These are phyloP conservation scores for Protophormia terraenovae DNA, from an alignment of 2,888 invertebrate genomes.

Conservation along the genomic window DNA sequence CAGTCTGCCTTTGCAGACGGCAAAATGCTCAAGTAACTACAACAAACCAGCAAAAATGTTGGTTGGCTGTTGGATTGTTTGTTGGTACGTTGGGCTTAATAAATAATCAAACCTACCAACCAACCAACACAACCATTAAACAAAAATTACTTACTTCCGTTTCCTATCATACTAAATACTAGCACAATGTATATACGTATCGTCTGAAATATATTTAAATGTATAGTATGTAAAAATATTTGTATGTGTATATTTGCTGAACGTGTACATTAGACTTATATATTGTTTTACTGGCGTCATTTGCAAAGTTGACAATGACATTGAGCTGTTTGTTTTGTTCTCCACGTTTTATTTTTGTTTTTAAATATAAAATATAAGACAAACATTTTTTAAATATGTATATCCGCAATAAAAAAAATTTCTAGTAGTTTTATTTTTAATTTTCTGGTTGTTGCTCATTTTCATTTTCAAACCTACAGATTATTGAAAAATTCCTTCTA, in stretches of 20 bases:
- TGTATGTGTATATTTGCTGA: not conserved
- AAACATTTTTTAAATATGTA: not conserved
- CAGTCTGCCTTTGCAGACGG: not conserved
- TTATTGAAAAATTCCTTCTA: conserved; percentile 40
- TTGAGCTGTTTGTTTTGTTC: conserved; percentile 30
- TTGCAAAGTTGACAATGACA: conserved; percentile 58
- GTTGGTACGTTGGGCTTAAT: not conserved
- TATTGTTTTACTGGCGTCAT: conserved; percentile 39
- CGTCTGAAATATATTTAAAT: not conserved
- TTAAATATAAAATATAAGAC: conserved; percentile 22
- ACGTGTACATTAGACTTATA: conserved; percentile 9
- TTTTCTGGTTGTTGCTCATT: conserved; percentile 1
- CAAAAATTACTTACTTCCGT: conserved; percentile 46
- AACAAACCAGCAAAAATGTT: not conserved
- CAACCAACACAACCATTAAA: conserved; percentile 29
- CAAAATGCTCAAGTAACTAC: not conserved
- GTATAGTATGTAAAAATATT: not conserved
- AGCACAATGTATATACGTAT: too few species aligned
- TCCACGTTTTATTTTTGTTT: not conserved
- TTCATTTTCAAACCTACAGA: not conserved
- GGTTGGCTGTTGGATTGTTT: not conserved
- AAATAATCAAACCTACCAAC: conserved; percentile 11
- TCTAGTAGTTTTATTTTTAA: not conserved
- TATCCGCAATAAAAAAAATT: not conserved
- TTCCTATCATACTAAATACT: not conserved